Percentiles rank a stretch among this genome's conserved stretches.
These are phyloP conservation scores for Mirounga angustirostris DNA, from an alignment of 2,113 vertebrate genomes.

Conservation along the genomic window DNA sequence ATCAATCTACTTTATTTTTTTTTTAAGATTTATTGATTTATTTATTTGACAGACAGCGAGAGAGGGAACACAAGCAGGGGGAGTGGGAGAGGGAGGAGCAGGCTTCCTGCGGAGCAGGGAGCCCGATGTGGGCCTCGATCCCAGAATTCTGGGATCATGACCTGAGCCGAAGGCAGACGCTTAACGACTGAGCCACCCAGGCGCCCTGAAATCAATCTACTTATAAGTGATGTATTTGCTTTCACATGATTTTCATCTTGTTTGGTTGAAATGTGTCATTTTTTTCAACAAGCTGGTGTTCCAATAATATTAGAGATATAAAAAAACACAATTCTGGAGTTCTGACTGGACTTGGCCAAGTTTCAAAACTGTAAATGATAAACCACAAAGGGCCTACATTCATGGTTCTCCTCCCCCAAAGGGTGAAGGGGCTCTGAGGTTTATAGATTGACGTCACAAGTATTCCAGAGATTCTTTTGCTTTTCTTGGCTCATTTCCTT, in stretches of 20 bases:
- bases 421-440: not conserved
- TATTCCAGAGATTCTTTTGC: constrained; percentile 36
- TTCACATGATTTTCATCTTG: constrained; percentile 35
- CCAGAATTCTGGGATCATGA: no score
- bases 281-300: constrained; percentile 31
- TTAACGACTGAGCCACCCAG: no score
- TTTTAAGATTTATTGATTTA: no score
- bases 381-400: not conserved
- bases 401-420: not conserved
- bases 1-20: not conserved
- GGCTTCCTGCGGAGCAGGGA: no score
- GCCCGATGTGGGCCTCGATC: no score
- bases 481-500: constrained; percentile 57
- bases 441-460: constrained; percentile 8
- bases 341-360: constrained; percentile 26
- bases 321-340: not conserved
- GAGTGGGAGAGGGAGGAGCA: no score
- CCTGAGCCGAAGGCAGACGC: no score
- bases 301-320: not conserved
- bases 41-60: no score
- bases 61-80: no score
- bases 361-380: constrained; percentile 5
- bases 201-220: not conserved
- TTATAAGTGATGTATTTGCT: constrained; percentile 23
- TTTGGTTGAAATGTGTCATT: not conserved